phyloP scores from a whole-genome alignment of 2,888 invertebrate genomes.

The Pristionchus entomophagus region DNA sequence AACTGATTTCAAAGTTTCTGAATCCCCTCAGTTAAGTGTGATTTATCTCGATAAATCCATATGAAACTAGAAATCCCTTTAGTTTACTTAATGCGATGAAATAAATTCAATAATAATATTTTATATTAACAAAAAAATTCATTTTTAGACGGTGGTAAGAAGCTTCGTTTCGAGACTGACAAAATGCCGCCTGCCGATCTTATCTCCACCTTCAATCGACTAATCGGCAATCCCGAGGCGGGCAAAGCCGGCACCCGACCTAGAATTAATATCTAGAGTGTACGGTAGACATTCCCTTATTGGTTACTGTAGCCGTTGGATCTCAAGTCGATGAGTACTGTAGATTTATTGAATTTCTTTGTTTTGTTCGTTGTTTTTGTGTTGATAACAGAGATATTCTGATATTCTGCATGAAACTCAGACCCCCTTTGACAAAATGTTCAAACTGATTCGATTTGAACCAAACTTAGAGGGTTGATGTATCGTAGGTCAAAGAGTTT shows the following conservation, averaged over 20 bases:
- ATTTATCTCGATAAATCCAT: too few relatives aligned
- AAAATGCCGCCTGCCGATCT: constrained; percentile 71
- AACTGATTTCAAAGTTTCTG: too few relatives aligned
- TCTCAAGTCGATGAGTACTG: not conserved
- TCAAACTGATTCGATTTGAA: too few relatives aligned
- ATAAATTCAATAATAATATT: too few relatives aligned
- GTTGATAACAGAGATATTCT: not conserved
- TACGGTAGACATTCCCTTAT: not conserved
- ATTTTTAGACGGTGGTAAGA: constrained; percentile 65
- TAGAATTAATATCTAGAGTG: constrained; percentile 55
- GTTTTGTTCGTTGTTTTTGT: not conserved
- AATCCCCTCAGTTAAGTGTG: too few relatives aligned
- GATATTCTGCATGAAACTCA: too few relatives aligned
- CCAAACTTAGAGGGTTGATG: too few relatives aligned
- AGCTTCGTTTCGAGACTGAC: constrained; percentile 70
- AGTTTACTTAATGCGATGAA: too few relatives aligned
- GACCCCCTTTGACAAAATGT: too few relatives aligned
- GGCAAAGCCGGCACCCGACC: constrained; percentile 70
- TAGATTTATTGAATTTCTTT: constrained; percentile 7
- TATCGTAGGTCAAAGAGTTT: too few relatives aligned
- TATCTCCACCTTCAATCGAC: constrained; percentile 66
- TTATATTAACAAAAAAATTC: too few relatives aligned
- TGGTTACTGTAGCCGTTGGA: constrained; percentile 10
- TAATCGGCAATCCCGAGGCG: constrained; percentile 70
- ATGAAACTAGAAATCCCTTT: too few relatives aligned